These are phyloP conservation scores for Cryptops parisi DNA, from an alignment of 2,888 invertebrate species.

Conservation along the genomic window DNA sequence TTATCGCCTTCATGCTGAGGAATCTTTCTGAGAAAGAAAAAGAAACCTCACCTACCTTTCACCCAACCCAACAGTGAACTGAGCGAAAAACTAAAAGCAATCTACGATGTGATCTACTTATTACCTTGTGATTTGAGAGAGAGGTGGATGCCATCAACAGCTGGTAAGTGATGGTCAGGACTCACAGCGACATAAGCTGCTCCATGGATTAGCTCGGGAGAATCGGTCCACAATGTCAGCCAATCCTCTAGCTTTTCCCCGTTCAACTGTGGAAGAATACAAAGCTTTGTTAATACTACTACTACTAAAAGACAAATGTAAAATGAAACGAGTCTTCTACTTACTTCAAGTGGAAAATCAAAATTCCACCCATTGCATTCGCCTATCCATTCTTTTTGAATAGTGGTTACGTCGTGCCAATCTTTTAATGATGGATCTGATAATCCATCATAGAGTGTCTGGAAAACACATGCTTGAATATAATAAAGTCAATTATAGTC, in stretches of 20 bases:
- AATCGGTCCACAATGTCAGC: constrained; percentile 54
- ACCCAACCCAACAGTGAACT: too few relatives aligned
- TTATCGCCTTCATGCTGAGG: constrained; percentile 36
- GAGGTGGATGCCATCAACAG: neutral
- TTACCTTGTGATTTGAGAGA: too few relatives aligned
- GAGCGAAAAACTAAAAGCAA: too few relatives aligned
- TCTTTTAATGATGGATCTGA: constrained; percentile 45
- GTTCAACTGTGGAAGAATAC: constrained; percentile 17
- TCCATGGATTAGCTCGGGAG: constrained; percentile 55
- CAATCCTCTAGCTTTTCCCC: constrained; percentile 21
- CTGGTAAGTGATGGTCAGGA: constrained; percentile 38
- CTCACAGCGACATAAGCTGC: constrained; percentile 54
- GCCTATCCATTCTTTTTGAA: constrained; percentile 84
- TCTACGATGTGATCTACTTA: neutral
- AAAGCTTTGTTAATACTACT: neutral
- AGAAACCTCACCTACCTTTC: too few relatives aligned
- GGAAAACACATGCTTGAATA: constrained; percentile 7
- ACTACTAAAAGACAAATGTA: too few relatives aligned
- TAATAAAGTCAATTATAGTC: neutral
- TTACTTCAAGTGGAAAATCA: constrained; percentile 42
- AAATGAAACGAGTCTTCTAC: constrained; percentile 18
- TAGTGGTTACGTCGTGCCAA: constrained; percentile 69
- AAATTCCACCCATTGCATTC: constrained; percentile 62
- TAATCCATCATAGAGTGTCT: constrained; percentile 46
- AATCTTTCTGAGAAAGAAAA: neutral